A percentile compares a stretch with the other conserved stretches of the same genome.
phyloP scores from a whole-genome alignment of 2,888 invertebrate species.

The Drosophila anomelani region DNA sequence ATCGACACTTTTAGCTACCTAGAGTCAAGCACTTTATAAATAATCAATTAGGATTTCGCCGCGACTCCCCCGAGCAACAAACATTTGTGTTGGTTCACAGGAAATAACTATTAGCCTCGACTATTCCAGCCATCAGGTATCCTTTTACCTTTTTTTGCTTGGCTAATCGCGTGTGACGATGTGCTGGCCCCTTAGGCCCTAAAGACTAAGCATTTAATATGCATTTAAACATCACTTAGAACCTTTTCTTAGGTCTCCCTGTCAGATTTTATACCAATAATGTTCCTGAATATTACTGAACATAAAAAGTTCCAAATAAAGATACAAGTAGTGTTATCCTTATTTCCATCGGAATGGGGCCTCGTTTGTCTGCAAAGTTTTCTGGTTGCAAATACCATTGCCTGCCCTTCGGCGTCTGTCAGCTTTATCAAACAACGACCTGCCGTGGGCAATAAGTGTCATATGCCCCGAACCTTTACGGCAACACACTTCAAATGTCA shows the following conservation, averaged over 20 bases:
- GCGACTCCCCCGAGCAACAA: slow-evolving; percentile 11
- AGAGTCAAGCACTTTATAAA: slow-evolving; percentile 56
- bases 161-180: slow-evolving; percentile 29
- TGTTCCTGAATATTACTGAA: neutral
- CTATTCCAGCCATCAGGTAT: slow-evolving; percentile 37
- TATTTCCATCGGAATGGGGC: slow-evolving; percentile 21
- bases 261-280: neutral
- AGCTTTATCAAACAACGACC: slow-evolving; percentile 63
- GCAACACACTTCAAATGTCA: slow-evolving; percentile 65
- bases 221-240: slow-evolving; percentile 49
- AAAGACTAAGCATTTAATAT: slow-evolving; percentile 42
- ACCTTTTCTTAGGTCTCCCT: slow-evolving; percentile 1
- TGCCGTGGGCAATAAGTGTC: slow-evolving; percentile 60
- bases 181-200: slow-evolving; percentile 6
- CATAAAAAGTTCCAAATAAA: neutral
- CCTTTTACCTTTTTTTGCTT: slow-evolving; percentile 27
- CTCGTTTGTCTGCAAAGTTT: slow-evolving; percentile 66
- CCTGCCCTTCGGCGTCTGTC: slow-evolving; percentile 55
- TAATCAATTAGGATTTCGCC: slow-evolving; percentile 58
- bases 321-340: slow-evolving; percentile 26
- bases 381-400: slow-evolving; percentile 64
- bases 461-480: slow-evolving; percentile 33
- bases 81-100: slow-evolving; percentile 63
- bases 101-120: slow-evolving; percentile 29
- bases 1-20: slow-evolving; percentile 33